Conservation (phyloP, 2,113 vertebrate genomes). For the Tetraodon nigroviridis region DNA sequence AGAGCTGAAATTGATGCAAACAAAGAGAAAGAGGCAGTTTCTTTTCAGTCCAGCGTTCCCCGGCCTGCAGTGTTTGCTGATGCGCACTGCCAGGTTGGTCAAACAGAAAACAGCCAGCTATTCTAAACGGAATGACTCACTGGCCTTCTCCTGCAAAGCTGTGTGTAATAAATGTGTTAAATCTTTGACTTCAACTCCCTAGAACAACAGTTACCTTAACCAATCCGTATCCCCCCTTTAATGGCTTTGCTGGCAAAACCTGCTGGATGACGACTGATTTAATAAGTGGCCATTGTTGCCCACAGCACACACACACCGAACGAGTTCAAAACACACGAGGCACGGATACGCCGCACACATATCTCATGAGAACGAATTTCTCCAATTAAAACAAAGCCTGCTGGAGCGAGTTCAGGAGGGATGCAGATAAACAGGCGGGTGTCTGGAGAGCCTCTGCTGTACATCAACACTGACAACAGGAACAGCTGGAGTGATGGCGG, state of each 20-base stretch:
- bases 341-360: background rate
- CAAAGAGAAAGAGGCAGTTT: background rate
- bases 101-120: slow-evolving; percentile 9
- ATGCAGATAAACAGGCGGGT: slow-evolving; percentile 48
- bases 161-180: background rate
- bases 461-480: slow-evolving; percentile 34
- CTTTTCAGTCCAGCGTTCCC: slow-evolving; percentile 1
- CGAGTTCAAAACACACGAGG: slow-evolving; percentile 5
- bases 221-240: slow-evolving; percentile 23
- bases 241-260: slow-evolving; percentile 40
- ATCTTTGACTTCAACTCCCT: background rate
- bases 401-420: slow-evolving; percentile 32
- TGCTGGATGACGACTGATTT: slow-evolving; percentile 44
- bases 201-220: background rate
- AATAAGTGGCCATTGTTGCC: slow-evolving; percentile 40
- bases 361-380: slow-evolving; percentile 42
- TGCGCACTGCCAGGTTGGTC: slow-evolving; percentile 9
- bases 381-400: slow-evolving; percentile 49
- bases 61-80: slow-evolving; percentile 1
- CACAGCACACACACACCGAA: slow-evolving; percentile 14
- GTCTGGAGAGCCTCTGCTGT: slow-evolving; percentile 43
- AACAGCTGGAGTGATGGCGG: slow-evolving; percentile 42
- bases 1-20: no score
- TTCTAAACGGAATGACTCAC: slow-evolving; percentile 3
- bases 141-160: slow-evolving; percentile 6